Conservation (phyloP, 2,888 invertebrate species). For the Ethmia dodecea region DNA sequence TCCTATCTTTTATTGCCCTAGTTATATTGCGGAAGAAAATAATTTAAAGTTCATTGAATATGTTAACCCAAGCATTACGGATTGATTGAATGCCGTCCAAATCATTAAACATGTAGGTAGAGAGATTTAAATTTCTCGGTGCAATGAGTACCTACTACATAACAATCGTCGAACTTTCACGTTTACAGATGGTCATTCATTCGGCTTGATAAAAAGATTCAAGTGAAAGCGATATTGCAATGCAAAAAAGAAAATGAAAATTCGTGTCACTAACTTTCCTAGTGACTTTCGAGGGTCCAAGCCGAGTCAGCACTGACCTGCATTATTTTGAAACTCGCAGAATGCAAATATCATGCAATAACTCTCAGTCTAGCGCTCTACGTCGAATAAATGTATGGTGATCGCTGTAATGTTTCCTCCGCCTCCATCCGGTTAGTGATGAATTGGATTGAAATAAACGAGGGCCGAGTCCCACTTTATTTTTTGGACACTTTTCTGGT, state of each 20-base stretch:
- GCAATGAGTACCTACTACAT: constrained; percentile 36
- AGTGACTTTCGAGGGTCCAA: constrained; percentile 45
- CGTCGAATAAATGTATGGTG: neutral
- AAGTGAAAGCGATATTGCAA: constrained; percentile 71
- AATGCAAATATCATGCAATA: neutral
- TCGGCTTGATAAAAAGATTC: constrained; percentile 55
- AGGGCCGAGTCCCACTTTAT: too few species aligned
- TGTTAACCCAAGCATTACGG: constrained; percentile 39
- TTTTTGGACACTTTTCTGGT: too few species aligned
- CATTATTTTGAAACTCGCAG: constrained; percentile 28
- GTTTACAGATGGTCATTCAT: constrained; percentile 64
- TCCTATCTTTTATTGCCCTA: constrained; percentile 36
- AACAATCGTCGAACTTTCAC: constrained; percentile 69
- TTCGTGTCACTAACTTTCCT: constrained; percentile 71
- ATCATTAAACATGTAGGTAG: constrained; percentile 42
- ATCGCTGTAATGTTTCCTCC: neutral
- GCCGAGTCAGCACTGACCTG: constrained; percentile 49
- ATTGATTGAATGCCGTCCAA: constrained; percentile 42
- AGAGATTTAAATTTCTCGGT: constrained; percentile 12
- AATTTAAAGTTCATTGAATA: constrained; percentile 28
- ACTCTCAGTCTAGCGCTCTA: neutral
- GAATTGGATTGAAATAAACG: too few species aligned
- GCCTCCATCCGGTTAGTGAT: too few species aligned
- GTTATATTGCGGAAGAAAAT: too few species aligned
- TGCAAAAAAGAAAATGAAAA: constrained; percentile 72